These are phyloP conservation scores for Ondatra zibethicus DNA, from an alignment of 2,113 vertebrate genomes.

Conservation along the genomic window DNA sequence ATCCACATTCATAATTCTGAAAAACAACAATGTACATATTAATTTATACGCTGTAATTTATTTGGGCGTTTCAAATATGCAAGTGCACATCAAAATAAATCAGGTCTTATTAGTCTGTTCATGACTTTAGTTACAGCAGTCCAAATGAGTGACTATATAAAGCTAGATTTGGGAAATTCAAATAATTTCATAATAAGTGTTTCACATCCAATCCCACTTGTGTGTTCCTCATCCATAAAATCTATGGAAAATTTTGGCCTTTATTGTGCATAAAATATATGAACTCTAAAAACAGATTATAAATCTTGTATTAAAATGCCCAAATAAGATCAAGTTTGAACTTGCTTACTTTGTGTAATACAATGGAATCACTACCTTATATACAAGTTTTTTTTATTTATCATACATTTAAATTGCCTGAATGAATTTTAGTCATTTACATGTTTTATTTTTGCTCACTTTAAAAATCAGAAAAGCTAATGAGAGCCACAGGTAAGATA, in stretches of 20 bases:
- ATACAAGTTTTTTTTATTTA: background rate
- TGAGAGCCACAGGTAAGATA: background rate
- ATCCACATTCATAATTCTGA: slow-evolving; percentile 31
- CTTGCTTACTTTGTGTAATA: background rate
- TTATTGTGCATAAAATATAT: background rate
- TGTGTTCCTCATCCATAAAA: background rate
- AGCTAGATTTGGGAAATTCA: slow-evolving; percentile 12
- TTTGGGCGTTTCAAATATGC: background rate
- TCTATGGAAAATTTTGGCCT: background rate
- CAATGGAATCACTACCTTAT: background rate
- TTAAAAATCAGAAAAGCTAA: slow-evolving; percentile 68
- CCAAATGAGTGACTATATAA: background rate
- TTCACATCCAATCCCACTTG: background rate
- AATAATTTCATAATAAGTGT: background rate
- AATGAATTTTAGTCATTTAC: slow-evolving; percentile 62
- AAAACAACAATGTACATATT: background rate
- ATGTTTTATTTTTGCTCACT: slow-evolving; percentile 58
- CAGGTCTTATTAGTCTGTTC: background rate
- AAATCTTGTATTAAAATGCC: background rate
- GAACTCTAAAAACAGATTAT: slow-evolving; percentile 3
- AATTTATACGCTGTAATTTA: background rate
- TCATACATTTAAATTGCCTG: fast-evolving
- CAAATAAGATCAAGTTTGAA: background rate
- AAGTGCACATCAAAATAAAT: background rate
- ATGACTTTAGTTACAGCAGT: background rate